A percentile compares a stretch with the other conserved stretches of the same genome.
Conservation (phyloP, 2,888 invertebrate genomes). For the Muschampia plurimacula region DNA sequence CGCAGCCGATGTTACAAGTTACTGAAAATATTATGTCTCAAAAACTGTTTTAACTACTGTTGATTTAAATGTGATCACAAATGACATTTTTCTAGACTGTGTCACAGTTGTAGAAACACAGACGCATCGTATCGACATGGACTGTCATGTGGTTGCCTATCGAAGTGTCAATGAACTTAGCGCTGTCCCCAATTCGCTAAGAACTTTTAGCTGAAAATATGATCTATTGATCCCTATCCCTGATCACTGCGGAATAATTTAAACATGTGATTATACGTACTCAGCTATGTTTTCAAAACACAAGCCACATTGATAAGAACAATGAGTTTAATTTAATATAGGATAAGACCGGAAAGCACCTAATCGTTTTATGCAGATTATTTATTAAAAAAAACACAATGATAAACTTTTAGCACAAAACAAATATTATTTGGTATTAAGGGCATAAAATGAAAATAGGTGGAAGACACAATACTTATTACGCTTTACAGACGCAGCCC, state of each 20-base stretch:
- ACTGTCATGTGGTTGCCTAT: slow-evolving; percentile 65
- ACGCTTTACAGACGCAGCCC: no score
- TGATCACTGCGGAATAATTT: not conserved
- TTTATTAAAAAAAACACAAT: not conserved
- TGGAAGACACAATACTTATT: no score
- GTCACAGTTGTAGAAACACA: slow-evolving; percentile 47
- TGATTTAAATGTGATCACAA: not conserved
- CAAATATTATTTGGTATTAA: no score
- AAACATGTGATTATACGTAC: not conserved
- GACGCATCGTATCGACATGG: slow-evolving; percentile 61
- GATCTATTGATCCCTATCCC: not conserved
- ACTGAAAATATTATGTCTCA: not conserved
- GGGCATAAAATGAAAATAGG: no score
- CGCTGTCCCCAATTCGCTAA: slow-evolving; percentile 61
- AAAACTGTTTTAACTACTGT: not conserved
- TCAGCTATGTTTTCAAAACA: no score
- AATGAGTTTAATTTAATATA: no score
- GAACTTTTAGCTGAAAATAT: slow-evolving; percentile 47
- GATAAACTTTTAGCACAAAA: not conserved
- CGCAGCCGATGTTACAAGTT: no score
- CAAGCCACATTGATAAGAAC: no score
- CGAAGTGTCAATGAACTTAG: slow-evolving; percentile 72
- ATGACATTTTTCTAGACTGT: not conserved
- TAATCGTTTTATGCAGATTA: not conserved
- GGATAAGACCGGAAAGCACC: not conserved